A percentile compares a stretch with the other conserved stretches of the same genome.
Conservation (phyloP, 1,140 invertebrate species). For the Procambarus virginalis region DNA sequence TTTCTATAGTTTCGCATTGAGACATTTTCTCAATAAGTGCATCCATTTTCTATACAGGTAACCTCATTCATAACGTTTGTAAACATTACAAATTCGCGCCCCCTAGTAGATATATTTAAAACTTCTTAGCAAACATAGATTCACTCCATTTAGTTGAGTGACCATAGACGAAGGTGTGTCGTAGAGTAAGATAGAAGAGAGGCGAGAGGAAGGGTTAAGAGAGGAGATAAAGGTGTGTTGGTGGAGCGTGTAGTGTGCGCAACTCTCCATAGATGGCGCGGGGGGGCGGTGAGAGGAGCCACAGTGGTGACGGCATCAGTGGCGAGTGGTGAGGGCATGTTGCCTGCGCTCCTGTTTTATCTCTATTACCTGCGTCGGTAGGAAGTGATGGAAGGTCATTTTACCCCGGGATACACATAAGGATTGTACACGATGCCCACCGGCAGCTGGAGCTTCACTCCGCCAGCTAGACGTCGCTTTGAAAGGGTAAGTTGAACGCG, state of each 20-base stretch:
- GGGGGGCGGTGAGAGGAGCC: background rate
- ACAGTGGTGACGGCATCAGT: conserved; percentile 43
- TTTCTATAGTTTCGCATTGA: too few relatives aligned
- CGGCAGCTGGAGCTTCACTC: conserved; percentile 56
- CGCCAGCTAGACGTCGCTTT: conserved; percentile 48
- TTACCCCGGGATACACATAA: conserved; percentile 10
- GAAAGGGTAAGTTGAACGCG: conserved; percentile 52
- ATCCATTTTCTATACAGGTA: background rate
- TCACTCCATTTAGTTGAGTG: too few relatives aligned
- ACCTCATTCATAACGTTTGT: background rate
- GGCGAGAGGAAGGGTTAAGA: too few relatives aligned
- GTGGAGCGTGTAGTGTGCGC: background rate
- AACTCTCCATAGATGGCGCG: conserved; percentile 20
- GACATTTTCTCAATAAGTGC: background rate
- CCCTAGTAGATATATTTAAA: background rate
- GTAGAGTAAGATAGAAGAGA: too few relatives aligned
- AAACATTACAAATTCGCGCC: background rate
- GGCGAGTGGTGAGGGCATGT: background rate
- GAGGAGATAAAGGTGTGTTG: background rate
- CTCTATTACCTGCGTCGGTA: conserved; percentile 20
- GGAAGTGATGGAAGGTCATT: conserved; percentile 37
- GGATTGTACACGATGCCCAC: conserved; percentile 49
- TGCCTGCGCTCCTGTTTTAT: conserved; percentile 2
- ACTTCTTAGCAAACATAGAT: too few relatives aligned
- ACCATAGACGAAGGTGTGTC: background rate